Conservation (phyloP, 2,888 invertebrate genomes). For the Neelides folsomi region DNA sequence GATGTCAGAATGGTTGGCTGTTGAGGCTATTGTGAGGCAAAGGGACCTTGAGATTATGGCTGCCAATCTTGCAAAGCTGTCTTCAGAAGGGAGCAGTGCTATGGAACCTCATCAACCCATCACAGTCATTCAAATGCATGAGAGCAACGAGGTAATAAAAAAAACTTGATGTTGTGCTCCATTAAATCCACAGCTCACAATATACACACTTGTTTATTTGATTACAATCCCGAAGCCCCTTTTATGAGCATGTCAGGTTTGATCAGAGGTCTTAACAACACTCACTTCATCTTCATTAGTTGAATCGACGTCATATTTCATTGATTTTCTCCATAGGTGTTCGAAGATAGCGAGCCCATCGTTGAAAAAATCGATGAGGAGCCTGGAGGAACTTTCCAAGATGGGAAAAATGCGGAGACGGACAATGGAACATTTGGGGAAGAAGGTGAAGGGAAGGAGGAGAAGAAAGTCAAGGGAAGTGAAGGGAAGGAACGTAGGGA, state of each 20-base stretch:
- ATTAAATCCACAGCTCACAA: too few relatives aligned
- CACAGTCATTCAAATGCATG: slow-evolving; percentile 25
- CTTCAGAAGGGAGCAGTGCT: slow-evolving; percentile 53
- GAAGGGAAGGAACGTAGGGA: slow-evolving; percentile 38
- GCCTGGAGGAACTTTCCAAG: not conserved
- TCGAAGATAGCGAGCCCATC: not conserved
- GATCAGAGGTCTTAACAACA: too few relatives aligned
- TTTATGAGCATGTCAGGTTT: not conserved
- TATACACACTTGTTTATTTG: too few relatives aligned
- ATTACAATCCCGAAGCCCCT: not conserved
- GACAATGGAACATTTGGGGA: slow-evolving; percentile 1
- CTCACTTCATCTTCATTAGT: too few relatives aligned
- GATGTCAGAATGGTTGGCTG: slow-evolving; percentile 90
- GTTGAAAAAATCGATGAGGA: not conserved
- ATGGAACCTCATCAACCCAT: slow-evolving; percentile 19
- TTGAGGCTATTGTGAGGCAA: slow-evolving; percentile 79
- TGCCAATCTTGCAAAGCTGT: slow-evolving; percentile 70
- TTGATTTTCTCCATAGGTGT: not conserved
- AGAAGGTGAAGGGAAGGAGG: not conserved
- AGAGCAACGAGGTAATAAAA: slow-evolving; percentile 40
- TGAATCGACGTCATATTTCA: too few relatives aligned
- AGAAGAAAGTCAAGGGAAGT: not conserved
- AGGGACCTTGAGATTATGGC: slow-evolving; percentile 70
- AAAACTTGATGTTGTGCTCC: too few relatives aligned
- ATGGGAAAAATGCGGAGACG: not conserved